Percentiles rank a stretch among this genome's conserved stretches.
Evolutionary conservation across 2,888 invertebrate genomes (phyloP).

Genomic region (Meiosimyza platycephala): DNA sequence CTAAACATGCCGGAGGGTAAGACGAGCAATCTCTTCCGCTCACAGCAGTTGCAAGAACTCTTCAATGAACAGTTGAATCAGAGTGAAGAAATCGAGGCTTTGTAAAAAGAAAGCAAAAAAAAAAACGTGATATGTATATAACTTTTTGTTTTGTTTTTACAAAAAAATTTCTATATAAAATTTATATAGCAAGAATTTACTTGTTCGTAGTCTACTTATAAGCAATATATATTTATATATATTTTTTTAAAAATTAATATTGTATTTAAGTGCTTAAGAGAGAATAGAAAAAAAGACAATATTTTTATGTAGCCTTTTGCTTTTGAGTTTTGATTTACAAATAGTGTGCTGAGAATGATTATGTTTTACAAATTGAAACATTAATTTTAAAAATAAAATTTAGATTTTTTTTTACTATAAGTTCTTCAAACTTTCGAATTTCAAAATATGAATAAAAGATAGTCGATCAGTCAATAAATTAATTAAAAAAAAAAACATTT

Average conservation of each 20-base stretch:
- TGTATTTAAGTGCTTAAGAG: constrained; percentile 10
- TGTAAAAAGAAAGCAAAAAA: neutral
- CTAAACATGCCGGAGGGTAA: constrained; percentile 57
- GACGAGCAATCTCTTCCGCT: constrained; percentile 57
- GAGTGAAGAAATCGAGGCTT: neutral
- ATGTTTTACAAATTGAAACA: no score
- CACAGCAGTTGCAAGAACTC: constrained; percentile 51
- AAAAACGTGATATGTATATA: neutral
- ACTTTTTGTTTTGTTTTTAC: neutral
- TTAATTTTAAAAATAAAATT: no score
- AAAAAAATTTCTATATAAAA: neutral
- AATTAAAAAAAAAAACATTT: no score
- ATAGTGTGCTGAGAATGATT: no score
- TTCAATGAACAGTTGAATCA: constrained; percentile 56
- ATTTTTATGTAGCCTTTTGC: neutral
- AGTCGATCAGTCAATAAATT: no score
- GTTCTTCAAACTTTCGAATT: no score
- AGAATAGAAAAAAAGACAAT: constrained; percentile 16
- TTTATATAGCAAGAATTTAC: no score
- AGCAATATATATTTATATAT: constrained; percentile 10
- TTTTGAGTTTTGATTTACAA: no score
- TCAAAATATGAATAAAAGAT: no score
- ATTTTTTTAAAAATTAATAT: constrained; percentile 19
- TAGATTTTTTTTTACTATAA: no score
- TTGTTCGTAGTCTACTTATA: no score